phyloP scores from a whole-genome alignment of 2,888 invertebrate species.

The Agonum fuliginosum region DNA sequence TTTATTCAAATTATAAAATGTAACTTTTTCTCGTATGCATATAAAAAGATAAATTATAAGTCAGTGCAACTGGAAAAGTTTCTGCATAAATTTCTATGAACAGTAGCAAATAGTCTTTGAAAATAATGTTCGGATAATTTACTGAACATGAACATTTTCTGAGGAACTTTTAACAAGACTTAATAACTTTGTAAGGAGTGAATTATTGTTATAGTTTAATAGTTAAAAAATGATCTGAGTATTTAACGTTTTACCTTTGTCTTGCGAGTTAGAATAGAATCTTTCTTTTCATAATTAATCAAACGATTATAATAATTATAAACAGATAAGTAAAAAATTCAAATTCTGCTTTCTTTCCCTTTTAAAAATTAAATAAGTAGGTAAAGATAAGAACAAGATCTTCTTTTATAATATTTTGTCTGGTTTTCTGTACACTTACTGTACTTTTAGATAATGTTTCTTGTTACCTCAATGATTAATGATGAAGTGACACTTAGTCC shows the following conservation, averaged over 20 bases:
- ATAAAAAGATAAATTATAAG: constrained; percentile 31
- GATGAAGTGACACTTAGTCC: background rate
- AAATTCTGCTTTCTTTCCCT: too few relatives aligned
- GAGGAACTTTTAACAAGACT: background rate
- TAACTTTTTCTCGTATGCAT: constrained; percentile 21
- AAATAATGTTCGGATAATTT: constrained; percentile 14
- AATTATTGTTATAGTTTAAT: background rate
- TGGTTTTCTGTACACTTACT: too few relatives aligned
- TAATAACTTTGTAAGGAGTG: background rate
- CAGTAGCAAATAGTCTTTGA: constrained; percentile 8
- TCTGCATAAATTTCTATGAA: constrained; percentile 18
- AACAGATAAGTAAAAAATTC: too few relatives aligned
- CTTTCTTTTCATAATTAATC: too few relatives aligned
- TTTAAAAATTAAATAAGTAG: too few relatives aligned
- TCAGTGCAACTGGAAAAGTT: constrained; percentile 7
- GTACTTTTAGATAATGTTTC: too few relatives aligned
- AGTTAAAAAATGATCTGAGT: background rate
- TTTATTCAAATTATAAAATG: constrained; percentile 26
- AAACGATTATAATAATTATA: too few relatives aligned
- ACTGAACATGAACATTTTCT: background rate
- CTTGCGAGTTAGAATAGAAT: too few relatives aligned
- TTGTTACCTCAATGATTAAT: background rate
- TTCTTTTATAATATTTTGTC: too few relatives aligned
- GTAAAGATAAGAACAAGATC: too few relatives aligned
- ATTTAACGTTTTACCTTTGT: too few relatives aligned